Percentiles rank a stretch among this genome's conserved stretches.
Conservation (phyloP, 2,113 vertebrate species). For the Poeciliopsis turrubarensis region DNA sequence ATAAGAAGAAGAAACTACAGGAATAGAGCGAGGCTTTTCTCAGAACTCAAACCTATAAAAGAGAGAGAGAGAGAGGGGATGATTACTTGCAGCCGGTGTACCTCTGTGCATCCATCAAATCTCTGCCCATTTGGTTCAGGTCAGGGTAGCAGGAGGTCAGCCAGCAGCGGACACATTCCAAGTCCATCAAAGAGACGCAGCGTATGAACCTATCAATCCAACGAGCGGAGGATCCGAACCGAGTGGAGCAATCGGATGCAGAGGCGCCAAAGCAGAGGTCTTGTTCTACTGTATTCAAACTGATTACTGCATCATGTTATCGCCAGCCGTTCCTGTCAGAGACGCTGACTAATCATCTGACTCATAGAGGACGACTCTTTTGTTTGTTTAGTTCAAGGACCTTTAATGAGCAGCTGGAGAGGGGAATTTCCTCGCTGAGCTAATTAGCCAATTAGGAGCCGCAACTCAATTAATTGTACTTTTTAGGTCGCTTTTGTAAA, state of each 20-base stretch:
- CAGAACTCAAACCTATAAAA: background rate
- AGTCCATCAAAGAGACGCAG: background rate
- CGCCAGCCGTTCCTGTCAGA: constrained; percentile 24
- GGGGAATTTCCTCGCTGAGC: background rate
- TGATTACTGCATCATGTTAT: constrained; percentile 6
- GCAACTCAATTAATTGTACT: background rate
- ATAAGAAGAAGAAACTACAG: background rate
- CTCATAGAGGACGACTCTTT: constrained; percentile 20
- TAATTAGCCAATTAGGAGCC: constrained; percentile 6
- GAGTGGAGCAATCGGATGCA: background rate
- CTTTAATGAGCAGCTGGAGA: constrained; percentile 8
- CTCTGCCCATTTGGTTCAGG: background rate
- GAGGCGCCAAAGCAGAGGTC: background rate
- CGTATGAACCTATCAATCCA: background rate
- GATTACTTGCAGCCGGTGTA: background rate
- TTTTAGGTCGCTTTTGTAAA: background rate
- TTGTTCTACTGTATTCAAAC: background rate
- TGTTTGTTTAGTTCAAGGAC: constrained; percentile 21
- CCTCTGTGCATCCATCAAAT: background rate
- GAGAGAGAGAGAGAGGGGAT: background rate
- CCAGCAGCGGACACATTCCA: background rate
- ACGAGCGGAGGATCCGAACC: background rate
- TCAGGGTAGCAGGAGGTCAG: background rate
- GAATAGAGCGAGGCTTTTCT: background rate
- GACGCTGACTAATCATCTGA: constrained; percentile 30